phyloP scores from a whole-genome alignment of 2,113 vertebrate species.

The Athene cunicularia region DNA sequence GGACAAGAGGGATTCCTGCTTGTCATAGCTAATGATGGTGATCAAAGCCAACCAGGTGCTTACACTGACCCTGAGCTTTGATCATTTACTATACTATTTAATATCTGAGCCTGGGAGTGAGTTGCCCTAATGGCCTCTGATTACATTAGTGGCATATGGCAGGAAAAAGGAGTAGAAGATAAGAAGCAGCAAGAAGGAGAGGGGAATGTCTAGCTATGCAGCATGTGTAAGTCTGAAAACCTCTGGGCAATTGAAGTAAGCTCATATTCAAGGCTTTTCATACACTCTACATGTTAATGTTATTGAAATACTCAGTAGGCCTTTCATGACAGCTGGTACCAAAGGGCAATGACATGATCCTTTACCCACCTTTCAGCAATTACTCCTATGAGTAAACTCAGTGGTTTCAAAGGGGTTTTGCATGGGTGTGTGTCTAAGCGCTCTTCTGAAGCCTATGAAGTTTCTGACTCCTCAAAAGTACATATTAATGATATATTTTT shows the following conservation, averaged over 20 bases:
- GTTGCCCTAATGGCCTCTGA: conserved; percentile 27
- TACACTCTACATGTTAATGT: not conserved
- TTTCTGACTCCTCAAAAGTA: not conserved
- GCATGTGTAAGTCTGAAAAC: not conserved
- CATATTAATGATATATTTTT: not conserved
- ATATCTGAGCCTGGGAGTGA: conserved; percentile 23
- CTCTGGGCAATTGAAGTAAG: not conserved
- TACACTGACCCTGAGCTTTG: conserved; percentile 52
- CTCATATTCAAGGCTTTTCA: not conserved
- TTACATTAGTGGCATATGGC: conserved; percentile 28
- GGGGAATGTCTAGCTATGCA: not conserved
- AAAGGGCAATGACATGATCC: not conserved
- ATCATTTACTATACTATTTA: conserved; percentile 37
- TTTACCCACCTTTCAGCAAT: not conserved
- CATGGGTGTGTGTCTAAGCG: accelerated
- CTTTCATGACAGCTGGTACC: not conserved
- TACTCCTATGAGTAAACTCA: not conserved
- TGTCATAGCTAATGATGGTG: conserved; percentile 53
- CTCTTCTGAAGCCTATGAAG: not conserved
- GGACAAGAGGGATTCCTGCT: conserved; percentile 43
- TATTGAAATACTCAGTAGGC: not conserved
- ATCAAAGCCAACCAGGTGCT: conserved; percentile 55
- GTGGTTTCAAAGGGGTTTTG: not conserved
- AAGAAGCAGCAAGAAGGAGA: conserved; percentile 39
- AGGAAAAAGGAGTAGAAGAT: not conserved